These are phyloP conservation scores for Leptinotarsa undecemlineata DNA, from an alignment of 1,140 invertebrate species.

Conservation along the genomic window DNA sequence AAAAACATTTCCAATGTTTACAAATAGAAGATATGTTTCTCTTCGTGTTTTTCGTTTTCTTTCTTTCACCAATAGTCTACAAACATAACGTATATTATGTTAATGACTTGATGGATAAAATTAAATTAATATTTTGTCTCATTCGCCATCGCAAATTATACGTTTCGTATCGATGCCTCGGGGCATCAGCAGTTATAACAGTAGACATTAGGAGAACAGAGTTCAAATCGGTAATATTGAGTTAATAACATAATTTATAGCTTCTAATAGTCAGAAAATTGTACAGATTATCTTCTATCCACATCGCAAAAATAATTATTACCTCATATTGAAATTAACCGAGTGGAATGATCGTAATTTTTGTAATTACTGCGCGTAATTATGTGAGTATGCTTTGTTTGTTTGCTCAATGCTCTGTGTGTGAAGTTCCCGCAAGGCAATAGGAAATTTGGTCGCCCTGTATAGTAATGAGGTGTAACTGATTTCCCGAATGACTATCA, in stretches of 20 bases:
- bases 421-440: no score
- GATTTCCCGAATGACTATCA: no score
- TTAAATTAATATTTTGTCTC: conserved; percentile 7
- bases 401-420: no score
- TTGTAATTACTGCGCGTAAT: neutral
- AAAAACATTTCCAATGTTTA: no score
- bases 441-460: no score
- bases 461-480: no score
- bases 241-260: conserved; percentile 19
- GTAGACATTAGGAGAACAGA: conserved; percentile 15
- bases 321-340: neutral
- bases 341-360: neutral
- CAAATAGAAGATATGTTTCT: no score
- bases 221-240: conserved; percentile 5
- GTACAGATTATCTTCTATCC: conserved; percentile 11
- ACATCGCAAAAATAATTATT: neutral
- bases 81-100: neutral
- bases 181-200: conserved; percentile 2
- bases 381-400: no score
- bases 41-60: neutral
- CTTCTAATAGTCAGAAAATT: conserved; percentile 15
- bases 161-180: neutral
- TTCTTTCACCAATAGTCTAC: neutral
- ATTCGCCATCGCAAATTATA: conserved; percentile 13
- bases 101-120: neutral